Evolutionary conservation across 2,888 invertebrate genomes (phyloP), one percentile per base, ranked within the genome.

Genomic region (Cinara cedri): DNA sequence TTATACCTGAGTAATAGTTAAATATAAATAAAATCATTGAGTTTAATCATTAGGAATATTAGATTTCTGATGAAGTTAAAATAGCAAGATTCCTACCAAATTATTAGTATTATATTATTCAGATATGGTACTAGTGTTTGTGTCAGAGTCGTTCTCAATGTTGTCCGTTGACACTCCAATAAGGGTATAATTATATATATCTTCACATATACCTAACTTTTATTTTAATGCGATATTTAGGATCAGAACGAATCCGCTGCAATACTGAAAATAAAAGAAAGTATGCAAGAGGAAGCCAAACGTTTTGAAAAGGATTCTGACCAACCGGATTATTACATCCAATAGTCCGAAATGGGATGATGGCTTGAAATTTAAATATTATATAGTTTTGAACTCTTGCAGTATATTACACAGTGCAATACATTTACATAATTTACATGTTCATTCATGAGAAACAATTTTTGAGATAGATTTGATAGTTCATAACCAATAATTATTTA

Each of bases 251-350:
- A 98, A 90, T 97, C 97, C 86, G 98, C 97, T 87, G 98, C 98
- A 90, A 99, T 99, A 89, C 91, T 98, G 89, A 98, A 98, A 91
- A 98, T 99, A 88, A 98, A 98, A 90, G 98, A 98, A 89, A 97
- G 96, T 90, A 98, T 99, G 97, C 97, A 98, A 89, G 98, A 98
- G 88, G 98, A 98, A 89, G 98, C 98, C 87, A 98, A 97, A 90
- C 93, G 97, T 89, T 96, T 96, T 89, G 96, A 97, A 88, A 96
- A 96, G 90, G 96, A 96, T 89, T 94, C 95, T 84, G 96, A 96
- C 87, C 96, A 96, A 87, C 95, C 96, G 86, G 96, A 96, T 89
- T 96, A 95, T 90, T 96, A 95, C 89, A 96, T 96, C 95, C 95
- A 94, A 92, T 96, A 94, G 76, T 57, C n/a, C 16, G 54, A 42